Evolutionary conservation across 2,113 vertebrate genomes (phyloP), one percentile per base, ranked within the genome.

Genomic region (Vidua macroura): DNA sequence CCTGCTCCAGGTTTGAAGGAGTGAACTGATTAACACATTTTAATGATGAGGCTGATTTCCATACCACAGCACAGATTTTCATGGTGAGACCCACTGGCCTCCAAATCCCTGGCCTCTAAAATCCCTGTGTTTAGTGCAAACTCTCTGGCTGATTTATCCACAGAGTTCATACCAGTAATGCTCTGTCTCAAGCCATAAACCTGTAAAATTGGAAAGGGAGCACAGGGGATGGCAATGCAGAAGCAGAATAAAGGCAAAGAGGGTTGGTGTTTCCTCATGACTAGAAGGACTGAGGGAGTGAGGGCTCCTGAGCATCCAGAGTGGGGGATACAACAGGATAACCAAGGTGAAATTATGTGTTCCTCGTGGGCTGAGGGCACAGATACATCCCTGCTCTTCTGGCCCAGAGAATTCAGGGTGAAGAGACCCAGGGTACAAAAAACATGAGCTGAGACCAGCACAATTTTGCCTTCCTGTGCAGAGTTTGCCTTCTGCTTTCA

Each of bases 391-490:
- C 48, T 73, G n/a, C 11, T 43, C 5, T 33, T 37, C 33, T 43
- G 22, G 23, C 4, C 23, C 21, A 9, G 8, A 22, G 28, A 78
- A 88, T 33, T 63, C 10, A 55, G 15, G 13, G 24, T 33, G 60
- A 92, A 64, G 20, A 88, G 9, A 4, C 6, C 4, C 0, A 1
- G 4, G 7, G 11, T 2, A 70, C 13, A 53, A 74, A 82, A 94
- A 33, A 1, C 2, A 10, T 0, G 0, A 60, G 8, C 4, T 68
- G 20, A 25, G 31, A 87, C 10, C 15, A 49, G 15, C 15, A 33
- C 41, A 25, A 11, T 53, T 58, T 77, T 37, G 58, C 33, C 1
- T 7, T 75, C 58, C 28, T 60, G 17, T 25, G 23, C 11, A 46
- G 15, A 9, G 3, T 62, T 91, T 75, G 7, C 11, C 24, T 83